phyloP scores from a whole-genome alignment of 2,888 invertebrate genomes.

The Nysson spinosus region DNA sequence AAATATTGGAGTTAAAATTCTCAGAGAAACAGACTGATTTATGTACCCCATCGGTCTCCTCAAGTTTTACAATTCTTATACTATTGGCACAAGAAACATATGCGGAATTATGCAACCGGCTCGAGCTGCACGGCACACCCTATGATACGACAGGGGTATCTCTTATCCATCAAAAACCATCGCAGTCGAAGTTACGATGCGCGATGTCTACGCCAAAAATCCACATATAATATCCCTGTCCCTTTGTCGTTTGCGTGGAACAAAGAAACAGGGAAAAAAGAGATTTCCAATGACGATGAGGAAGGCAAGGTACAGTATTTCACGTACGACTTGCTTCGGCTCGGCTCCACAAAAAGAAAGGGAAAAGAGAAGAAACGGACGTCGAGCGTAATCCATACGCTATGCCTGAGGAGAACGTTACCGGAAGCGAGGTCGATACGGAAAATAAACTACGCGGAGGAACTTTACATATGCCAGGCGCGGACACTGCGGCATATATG shows the following conservation, averaged over 20 bases:
- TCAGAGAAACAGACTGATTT: too few relatives aligned
- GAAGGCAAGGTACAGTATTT: slow-evolving; percentile 7
- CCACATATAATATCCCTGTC: slow-evolving; percentile 1
- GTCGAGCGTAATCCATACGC: slow-evolving; percentile 46
- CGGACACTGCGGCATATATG: slow-evolving; percentile 37
- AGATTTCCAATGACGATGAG: slow-evolving; percentile 20
- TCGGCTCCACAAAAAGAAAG: slow-evolving; percentile 21
- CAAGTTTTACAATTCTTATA: too few relatives aligned
- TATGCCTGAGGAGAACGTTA: slow-evolving; percentile 30
- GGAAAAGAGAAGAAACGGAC: slow-evolving; percentile 15
- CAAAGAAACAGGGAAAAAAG: slow-evolving; percentile 3
- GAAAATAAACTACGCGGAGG: slow-evolving; percentile 51
- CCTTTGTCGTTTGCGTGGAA: neutral
- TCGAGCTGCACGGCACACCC: too few relatives aligned
- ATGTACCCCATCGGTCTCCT: too few relatives aligned
- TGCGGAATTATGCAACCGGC: too few relatives aligned
- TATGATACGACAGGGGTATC: too few relatives aligned
- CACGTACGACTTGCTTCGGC: slow-evolving; percentile 1
- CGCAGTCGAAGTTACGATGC: too few relatives aligned
- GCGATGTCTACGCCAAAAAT: neutral
- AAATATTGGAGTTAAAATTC: too few relatives aligned
- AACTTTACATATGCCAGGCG: slow-evolving; percentile 43
- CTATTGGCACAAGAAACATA: too few relatives aligned
- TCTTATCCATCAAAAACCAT: too few relatives aligned
- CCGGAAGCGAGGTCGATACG: slow-evolving; percentile 54